Evolutionary conservation across 1,140 invertebrate genomes (phyloP), one percentile per base, ranked within the genome.

Genomic region (Carcinoscorpius rotundicauda): DNA sequence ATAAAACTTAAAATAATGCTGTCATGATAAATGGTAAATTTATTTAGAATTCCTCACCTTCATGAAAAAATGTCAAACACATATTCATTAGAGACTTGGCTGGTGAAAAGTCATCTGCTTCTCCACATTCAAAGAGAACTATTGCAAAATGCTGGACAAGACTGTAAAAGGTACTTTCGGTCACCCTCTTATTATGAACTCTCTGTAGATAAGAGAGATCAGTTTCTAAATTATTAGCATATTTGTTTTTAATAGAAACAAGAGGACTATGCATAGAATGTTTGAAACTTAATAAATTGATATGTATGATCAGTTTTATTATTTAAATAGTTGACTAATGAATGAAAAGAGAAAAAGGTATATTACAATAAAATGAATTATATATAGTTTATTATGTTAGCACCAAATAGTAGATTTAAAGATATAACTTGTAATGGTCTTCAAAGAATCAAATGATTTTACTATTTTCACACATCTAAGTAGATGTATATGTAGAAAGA

Each of bases 51-150:
- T 29, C 29, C 29, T 76, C 75, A 87, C 86, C 80, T 83, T 88
- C 85, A 71, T 86, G 81, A 75, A 86, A 89, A 76, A 88, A 89
- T 11, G 87, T 86, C 72, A 90, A 89, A 71, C 87, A 89, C 81
- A 89, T 86, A 72, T 89, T 89, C 87, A 90, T 89, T 9, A 90
- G 79, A 56, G 82, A 84, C 71, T 87, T 87, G 5, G 87, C 87
- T 6, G 87, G 86, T 4, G 82, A 82, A 70, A 85, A 89, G 72
- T 89, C 86, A 69, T 89, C 86, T 4, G 85, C 83, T 71, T 88
- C 86, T 64, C 83, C 80, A 69, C 87, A 89, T 76, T 90, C 87
- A 73, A 89, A 89, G 55, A 90, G 76, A 9, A 86, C 82, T 8
- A 88, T 81, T 4, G 87, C 85, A 73, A 88, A 88, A 75, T 87